These are phyloP conservation scores for Sebastiscus tertius DNA, from an alignment of 2,797 vertebrate species.

Conservation along the genomic window DNA sequence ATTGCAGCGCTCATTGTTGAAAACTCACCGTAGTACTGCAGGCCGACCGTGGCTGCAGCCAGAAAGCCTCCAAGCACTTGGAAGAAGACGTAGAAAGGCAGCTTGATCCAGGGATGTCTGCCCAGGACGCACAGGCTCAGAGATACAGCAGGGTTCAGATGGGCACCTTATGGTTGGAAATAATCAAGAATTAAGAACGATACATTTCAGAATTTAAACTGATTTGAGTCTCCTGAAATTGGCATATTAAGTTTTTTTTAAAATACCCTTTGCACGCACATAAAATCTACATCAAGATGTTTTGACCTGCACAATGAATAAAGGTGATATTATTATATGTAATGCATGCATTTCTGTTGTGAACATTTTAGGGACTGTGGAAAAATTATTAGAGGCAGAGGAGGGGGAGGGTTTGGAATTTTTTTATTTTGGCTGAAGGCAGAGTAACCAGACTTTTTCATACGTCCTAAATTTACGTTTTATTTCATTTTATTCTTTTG, in stretches of 20 bases:
- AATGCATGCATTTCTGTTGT: background rate
- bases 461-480: background rate
- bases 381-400: background rate
- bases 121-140: constrained; percentile 87
- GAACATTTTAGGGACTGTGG: background rate
- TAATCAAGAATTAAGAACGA: background rate
- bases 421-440: background rate
- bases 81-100: constrained; percentile 85
- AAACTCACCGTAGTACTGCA: constrained; percentile 86
- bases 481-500: background rate
- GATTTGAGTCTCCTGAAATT: background rate
- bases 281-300: background rate
- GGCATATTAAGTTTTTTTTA: rapidly evolving
- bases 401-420: background rate
- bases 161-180: constrained; percentile 83
- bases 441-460: background rate
- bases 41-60: constrained; percentile 83
- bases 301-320: background rate
- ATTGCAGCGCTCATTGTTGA: background rate
- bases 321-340: background rate
- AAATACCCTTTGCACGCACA: background rate
- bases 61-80: constrained; percentile 89
- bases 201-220: background rate
- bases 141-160: constrained; percentile 91
- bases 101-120: constrained; percentile 81